Evolutionary conservation across 2,797 vertebrate species (phyloP).

Genomic region (Pygocentrus nattereri): DNA sequence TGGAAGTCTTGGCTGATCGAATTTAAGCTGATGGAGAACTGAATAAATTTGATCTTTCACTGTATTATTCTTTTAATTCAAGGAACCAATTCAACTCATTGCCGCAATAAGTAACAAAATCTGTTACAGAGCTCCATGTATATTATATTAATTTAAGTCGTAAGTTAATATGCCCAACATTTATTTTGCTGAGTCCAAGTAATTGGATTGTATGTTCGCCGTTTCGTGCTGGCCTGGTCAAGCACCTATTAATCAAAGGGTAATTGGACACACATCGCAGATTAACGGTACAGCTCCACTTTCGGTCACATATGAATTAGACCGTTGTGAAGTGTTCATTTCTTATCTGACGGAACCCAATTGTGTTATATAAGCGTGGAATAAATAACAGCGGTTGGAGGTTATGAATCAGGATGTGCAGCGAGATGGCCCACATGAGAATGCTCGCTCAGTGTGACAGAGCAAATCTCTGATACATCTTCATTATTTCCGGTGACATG

Average conservation of each 20-base stretch:
- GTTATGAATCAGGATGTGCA: constrained; percentile 39
- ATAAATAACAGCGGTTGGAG: constrained; percentile 43
- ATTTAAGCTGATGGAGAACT: neutral
- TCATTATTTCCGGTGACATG: constrained; percentile 55
- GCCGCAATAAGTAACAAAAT: constrained; percentile 45
- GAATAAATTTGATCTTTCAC: constrained; percentile 15
- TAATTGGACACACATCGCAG: constrained; percentile 79
- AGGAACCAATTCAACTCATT: constrained; percentile 8
- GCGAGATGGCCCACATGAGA: neutral
- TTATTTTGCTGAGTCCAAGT: constrained; percentile 54
- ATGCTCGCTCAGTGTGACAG: neutral
- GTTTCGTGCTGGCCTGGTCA: constrained; percentile 67
- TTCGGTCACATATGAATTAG: constrained; percentile 77
- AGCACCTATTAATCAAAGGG: constrained; percentile 77
- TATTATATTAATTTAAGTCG: constrained; percentile 45
- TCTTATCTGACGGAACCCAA: constrained; percentile 71
- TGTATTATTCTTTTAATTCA: constrained; percentile 1
- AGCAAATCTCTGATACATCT: constrained; percentile 44
- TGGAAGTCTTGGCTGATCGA: no score
- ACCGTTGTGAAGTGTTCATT: constrained; percentile 71
- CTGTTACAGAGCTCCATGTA: constrained; percentile 20
- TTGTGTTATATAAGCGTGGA: constrained; percentile 31
- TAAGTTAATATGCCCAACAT: constrained; percentile 55
- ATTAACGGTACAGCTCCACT: constrained; percentile 75
- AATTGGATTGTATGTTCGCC: constrained; percentile 74